These are phyloP conservation scores for Hiodon alosoides DNA, from an alignment of 2,113 vertebrate species.

Conservation along the genomic window DNA sequence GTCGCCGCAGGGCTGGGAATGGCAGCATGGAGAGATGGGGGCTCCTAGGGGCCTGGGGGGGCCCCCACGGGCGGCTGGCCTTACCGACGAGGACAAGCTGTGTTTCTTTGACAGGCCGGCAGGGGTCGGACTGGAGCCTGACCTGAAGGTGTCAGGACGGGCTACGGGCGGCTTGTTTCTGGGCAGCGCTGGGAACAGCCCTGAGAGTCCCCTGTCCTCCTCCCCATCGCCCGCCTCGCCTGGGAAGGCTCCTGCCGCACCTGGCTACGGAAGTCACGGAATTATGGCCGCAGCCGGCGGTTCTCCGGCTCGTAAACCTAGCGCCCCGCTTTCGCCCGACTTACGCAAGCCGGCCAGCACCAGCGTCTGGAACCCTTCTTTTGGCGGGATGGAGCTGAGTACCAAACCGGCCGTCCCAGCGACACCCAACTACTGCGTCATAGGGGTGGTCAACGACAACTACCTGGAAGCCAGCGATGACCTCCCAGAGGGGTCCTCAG, in stretches of 20 bases:
- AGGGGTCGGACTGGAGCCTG: constrained; percentile 60
- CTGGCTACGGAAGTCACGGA: constrained; percentile 56
- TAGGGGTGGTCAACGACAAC: constrained; percentile 50
- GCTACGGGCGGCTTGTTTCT: constrained; percentile 48
- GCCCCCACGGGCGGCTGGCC: constrained; percentile 56
- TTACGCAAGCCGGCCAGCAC: constrained; percentile 48
- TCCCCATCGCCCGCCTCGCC: constrained; percentile 56
- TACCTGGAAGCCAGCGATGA: constrained; percentile 37
- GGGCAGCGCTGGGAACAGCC: constrained; percentile 61
- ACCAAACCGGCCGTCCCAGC: constrained; percentile 51
- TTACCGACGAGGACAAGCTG: constrained; percentile 87
- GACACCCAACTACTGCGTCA: constrained; percentile 53
- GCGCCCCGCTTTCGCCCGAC: constrained; percentile 24
- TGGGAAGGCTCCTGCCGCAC: constrained; percentile 38
- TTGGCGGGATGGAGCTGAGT: constrained; percentile 42
- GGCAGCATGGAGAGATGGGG: constrained; percentile 76
- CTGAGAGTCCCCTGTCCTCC: constrained; percentile 57
- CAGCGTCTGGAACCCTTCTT: constrained; percentile 60
- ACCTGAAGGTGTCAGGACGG: constrained; percentile 60
- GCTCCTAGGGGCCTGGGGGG: constrained; percentile 57
- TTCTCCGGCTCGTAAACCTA: constrained; percentile 45
- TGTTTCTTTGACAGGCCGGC: constrained; percentile 72
- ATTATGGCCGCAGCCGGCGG: constrained; percentile 49
- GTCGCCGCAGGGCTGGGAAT: constrained; percentile 70
- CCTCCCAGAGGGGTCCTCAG: constrained; percentile 42